Evolutionary conservation across 2,797 vertebrate genomes (phyloP), one percentile per base, ranked within the genome.

Genomic region (Nyctibius grandis): DNA sequence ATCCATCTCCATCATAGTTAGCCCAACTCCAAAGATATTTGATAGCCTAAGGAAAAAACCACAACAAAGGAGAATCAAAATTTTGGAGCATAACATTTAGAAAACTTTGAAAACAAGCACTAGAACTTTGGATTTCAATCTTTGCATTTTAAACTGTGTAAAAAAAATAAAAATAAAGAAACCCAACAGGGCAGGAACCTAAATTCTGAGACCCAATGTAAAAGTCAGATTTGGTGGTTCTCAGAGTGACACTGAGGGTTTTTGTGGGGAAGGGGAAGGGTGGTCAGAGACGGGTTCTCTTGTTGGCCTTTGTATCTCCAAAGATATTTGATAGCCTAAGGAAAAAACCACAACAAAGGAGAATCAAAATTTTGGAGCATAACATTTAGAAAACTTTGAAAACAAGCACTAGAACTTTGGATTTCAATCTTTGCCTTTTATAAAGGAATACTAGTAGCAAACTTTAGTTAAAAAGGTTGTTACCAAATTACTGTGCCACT

Each of bases 231-330:
- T 98, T 98, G 97, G 98, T 97, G 98, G 98, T 98, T 98, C 98
- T 98, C 98, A 98, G 97, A 97, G 98, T 98, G 98, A 98, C 98
- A 98, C 97, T 96, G 97, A 97, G 97, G 97, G 94, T 94, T 95
- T 97, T 97, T 78, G 95, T 97, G 96, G 95, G 97, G 97, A 97
- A 96, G 94, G 97, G 97, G 95, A 97, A 97, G 97, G 97, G 96
- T 97, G 95, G 97, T 98, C 97, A 98, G 97, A 98, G 98, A 98
- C 97, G 98, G 98, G 98, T 98, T 98, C 98, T 99, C 98, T 98
- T 98, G 98, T 99, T 99, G 99, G 99, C 98, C 98, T 98, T 98
- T 98, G 97, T 96, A 98, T 99, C 98, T 99, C 99, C 2, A 6
- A 75, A 88, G 36, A 51, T 75, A 59, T 67, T 31, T 78, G 29